Conservation (phyloP, 2,113 vertebrate genomes). For the Lagopus leucura region DNA sequence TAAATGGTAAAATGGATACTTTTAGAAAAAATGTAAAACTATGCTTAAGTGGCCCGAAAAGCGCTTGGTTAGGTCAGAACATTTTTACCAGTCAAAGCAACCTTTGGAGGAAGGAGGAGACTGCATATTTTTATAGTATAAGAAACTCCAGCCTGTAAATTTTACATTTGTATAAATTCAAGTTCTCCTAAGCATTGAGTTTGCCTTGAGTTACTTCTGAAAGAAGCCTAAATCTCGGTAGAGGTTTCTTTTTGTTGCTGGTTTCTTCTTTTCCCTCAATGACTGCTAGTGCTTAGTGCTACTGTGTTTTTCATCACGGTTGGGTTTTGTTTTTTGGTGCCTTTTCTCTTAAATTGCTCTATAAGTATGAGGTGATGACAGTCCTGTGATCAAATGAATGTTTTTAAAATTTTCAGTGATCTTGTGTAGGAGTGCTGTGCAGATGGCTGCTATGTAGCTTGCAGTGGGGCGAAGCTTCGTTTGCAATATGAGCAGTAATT, state of each 20-base stretch:
- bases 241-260: neutral
- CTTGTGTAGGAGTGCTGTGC: neutral
- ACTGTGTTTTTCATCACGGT: neutral
- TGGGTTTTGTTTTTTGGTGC: neutral
- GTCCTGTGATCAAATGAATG: neutral
- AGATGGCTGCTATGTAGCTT: neutral
- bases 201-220: neutral
- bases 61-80: neutral
- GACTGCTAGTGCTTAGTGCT: neutral
- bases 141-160: neutral
- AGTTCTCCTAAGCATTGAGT: neutral
- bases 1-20: neutral
- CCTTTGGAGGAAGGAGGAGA: neutral
- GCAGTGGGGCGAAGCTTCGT: neutral
- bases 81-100: neutral
- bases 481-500: neutral
- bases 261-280: neutral
- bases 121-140: neutral
- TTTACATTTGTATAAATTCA: neutral
- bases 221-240: neutral
- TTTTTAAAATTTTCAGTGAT: neutral
- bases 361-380: neutral
- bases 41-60: neutral
- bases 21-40: neutral
- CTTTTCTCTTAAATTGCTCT: neutral